These are phyloP conservation scores for Lycaena phlaeas DNA, from an alignment of 2,888 invertebrate genomes.

Conservation along the genomic window DNA sequence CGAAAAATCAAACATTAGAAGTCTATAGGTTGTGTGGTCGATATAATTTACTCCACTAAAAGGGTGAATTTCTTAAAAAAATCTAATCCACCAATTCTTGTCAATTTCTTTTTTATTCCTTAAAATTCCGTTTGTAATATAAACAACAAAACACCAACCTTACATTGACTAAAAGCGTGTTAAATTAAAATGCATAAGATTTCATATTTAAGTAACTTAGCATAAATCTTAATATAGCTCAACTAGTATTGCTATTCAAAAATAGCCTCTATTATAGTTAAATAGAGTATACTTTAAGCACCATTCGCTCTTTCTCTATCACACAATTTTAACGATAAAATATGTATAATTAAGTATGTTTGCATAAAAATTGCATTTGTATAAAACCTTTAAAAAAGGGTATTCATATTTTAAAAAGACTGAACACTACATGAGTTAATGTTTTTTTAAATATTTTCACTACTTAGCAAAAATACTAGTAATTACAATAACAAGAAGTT, in stretches of 20 bases:
- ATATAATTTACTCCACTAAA: too few relatives aligned
- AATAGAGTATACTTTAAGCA: not conserved
- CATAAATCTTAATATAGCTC: not conserved
- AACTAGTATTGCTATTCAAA: not conserved
- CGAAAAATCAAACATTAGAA: too few relatives aligned
- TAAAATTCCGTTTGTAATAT: too few relatives aligned
- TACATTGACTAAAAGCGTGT: slow-evolving; percentile 2
- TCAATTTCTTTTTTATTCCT: too few relatives aligned
- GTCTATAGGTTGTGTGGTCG: too few relatives aligned
- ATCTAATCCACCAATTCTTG: too few relatives aligned
- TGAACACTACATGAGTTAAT: too few relatives aligned
- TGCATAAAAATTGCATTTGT: not conserved
- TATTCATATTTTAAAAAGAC: not conserved
- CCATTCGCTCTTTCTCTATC: not conserved
- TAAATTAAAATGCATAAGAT: slow-evolving; percentile 5
- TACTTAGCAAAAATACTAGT: too few relatives aligned
- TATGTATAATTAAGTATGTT: not conserved
- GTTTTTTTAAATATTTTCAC: too few relatives aligned
- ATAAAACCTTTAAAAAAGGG: not conserved
- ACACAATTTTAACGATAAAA: not conserved
- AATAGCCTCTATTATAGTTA: slow-evolving; percentile 1
- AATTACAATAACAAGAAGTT: too few relatives aligned
- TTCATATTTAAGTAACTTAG: slow-evolving; percentile 1
- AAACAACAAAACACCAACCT: slow-evolving; percentile 3
- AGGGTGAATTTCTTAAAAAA: too few relatives aligned